phyloP scores from a whole-genome alignment of 1,140 invertebrate genomes.

The Papilio machaon region DNA sequence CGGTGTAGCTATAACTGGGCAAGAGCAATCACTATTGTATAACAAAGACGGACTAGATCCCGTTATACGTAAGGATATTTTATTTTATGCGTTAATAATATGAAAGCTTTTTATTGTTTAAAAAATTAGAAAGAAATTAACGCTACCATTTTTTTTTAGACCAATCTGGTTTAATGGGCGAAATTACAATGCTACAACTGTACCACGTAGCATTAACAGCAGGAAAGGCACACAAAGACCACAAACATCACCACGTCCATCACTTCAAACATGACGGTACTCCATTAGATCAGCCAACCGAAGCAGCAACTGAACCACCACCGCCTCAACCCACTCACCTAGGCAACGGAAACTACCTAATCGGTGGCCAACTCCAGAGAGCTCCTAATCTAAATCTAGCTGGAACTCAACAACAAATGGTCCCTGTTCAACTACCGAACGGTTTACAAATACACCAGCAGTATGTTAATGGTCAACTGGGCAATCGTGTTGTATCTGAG shows the following conservation, averaged over 20 bases:
- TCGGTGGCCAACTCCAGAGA: conserved; percentile 87
- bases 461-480: conserved; percentile 84
- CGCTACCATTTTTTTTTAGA: conserved; percentile 65
- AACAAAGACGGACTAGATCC: conserved; percentile 83
- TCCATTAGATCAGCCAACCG: conserved; percentile 82
- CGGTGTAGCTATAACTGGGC: conserved; percentile 88
- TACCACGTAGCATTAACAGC: conserved; percentile 90
- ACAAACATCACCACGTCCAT: conserved; percentile 92
- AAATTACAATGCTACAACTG: conserved; percentile 90
- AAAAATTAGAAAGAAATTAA: not conserved
- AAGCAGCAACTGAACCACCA: conserved; percentile 82
- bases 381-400: conserved; percentile 84
- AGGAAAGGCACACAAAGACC: conserved; percentile 91
- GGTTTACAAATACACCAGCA: conserved; percentile 81
- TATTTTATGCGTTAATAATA: not conserved
- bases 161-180: conserved; percentile 87
- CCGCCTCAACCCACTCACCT: conserved; percentile 77
- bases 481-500: conserved; percentile 82
- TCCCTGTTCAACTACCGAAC: conserved; percentile 76
- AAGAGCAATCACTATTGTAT: conserved; percentile 83
- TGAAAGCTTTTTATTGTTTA: not conserved
- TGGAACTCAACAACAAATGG: conserved; percentile 79
- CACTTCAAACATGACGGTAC: conserved; percentile 88
- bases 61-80: conserved; percentile 76
- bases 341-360: conserved; percentile 83